Base-by-base conservation (phyloP, 2,888 invertebrate genomes). In the Meteorus colon region DNA sequence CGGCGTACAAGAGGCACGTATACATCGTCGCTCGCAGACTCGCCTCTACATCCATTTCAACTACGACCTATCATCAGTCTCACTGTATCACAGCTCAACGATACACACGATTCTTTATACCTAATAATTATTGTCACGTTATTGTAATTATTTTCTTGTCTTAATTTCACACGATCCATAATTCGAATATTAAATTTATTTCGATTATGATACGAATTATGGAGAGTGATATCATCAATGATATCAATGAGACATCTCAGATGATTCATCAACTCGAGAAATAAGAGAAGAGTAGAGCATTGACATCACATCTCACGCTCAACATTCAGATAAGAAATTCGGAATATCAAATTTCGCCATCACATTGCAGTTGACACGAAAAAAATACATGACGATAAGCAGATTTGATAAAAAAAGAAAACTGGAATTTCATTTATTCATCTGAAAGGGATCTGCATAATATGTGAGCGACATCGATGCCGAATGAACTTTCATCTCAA, bases 381-480 rank as follows among this genome's bases (percentile, higher is more conserved):
- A 6, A n/a, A 48, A n/a, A n/a, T 48, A 48, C 10, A 48, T 1
- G 16, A n/a, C n/a, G 48, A 48, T 48, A 60, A 27, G 27, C 5
- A 1, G 2, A 19, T 41, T 48, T 48, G 48, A 48, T 48, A 48
- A 16, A 16, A 48, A n/a, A 10, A 41, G 2, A 12, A 41, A 12
- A 41, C 8, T 41, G 41, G 8, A 41, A 41, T 41, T 41, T 12
- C 14, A 16, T 48, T 48, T 48, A 48, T 48, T 16, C 14, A 3
- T n/a, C 16, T 16, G 48, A 16, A 48, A 16, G 14, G 2, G n/a
- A n/a, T 48, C 16, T 55, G 19, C 6, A n/a, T 31, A n/a, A 62
- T 48, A 27, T 60, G 8, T 79, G 78, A 77, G 84, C 81, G 85
- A 86, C 85, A 85, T 86, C 85, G 84, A 86, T 85, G 86, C 85